Evolutionary conservation across 1,140 invertebrate species (phyloP).

Genomic region (Alviniconcha marisindica): DNA sequence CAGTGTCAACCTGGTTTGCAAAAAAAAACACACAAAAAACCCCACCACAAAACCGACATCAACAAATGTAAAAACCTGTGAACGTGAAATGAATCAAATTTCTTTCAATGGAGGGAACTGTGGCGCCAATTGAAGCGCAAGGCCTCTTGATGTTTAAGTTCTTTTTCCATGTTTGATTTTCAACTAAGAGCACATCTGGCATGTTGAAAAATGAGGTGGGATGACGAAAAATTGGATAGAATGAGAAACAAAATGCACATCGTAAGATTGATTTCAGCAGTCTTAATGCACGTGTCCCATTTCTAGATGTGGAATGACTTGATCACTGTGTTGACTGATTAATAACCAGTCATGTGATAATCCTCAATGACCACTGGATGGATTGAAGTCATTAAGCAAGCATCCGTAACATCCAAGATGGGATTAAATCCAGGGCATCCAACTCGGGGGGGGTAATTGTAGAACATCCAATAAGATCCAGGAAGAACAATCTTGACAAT

Average conservation of each 20-base stretch:
- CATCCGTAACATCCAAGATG: background rate
- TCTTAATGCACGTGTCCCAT: constrained; percentile 20
- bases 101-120: too few relatives aligned
- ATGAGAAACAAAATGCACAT: background rate
- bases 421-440: background rate
- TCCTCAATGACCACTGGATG: background rate
- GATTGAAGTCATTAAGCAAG: background rate
- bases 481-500: background rate
- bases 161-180: too few relatives aligned
- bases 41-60: too few relatives aligned
- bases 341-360: background rate
- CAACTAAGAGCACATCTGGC: constrained; percentile 4
- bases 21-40: too few relatives aligned
- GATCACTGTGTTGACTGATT: background rate
- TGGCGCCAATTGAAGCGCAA: too few relatives aligned
- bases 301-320: background rate
- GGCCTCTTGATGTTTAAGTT: too few relatives aligned
- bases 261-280: background rate
- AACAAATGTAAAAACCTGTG: too few relatives aligned
- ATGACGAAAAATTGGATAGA: background rate
- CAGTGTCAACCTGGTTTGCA: too few relatives aligned
- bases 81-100: too few relatives aligned
- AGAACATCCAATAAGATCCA: background rate
- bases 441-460: background rate
- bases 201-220: background rate